phyloP scores from a whole-genome alignment of 2,113 vertebrate genomes.

The Tragulus kanchil region DNA sequence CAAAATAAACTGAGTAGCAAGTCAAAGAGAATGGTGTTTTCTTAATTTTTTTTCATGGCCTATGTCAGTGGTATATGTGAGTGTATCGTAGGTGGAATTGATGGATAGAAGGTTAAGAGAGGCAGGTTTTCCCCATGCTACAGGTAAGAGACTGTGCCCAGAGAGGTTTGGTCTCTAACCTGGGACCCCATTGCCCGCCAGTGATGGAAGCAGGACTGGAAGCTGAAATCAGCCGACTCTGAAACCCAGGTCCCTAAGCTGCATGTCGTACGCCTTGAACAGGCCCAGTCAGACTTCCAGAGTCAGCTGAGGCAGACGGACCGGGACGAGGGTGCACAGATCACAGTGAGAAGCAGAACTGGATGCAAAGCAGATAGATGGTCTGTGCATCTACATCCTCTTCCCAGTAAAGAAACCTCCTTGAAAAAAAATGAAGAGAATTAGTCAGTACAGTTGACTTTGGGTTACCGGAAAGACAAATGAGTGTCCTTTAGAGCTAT shows the following conservation, averaged over 20 bases:
- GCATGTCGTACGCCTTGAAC: rapidly evolving
- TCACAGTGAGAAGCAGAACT: background rate
- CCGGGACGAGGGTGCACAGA: background rate
- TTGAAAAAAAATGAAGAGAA: background rate
- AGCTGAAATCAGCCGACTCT: background rate
- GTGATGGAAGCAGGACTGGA: background rate
- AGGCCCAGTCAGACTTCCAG: background rate
- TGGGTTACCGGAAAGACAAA: background rate
- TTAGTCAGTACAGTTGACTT: background rate
- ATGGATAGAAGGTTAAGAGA: background rate
- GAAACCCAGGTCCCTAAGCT: background rate
- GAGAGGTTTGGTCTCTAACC: background rate
- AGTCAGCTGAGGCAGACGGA: background rate
- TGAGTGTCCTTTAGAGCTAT: background rate
- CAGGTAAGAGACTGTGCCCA: background rate
- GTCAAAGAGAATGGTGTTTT: background rate
- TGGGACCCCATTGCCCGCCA: background rate
- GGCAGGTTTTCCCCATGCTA: background rate
- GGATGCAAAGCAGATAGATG: background rate
- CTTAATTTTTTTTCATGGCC: no score
- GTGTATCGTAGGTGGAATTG: background rate
- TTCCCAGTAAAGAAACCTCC: background rate
- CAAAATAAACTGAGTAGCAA: conserved; percentile 67
- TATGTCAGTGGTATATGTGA: no score
- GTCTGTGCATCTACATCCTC: background rate